Evolutionary conservation across 2,888 invertebrate genomes (phyloP).

Genomic region (Lampropteryx suffumata): DNA sequence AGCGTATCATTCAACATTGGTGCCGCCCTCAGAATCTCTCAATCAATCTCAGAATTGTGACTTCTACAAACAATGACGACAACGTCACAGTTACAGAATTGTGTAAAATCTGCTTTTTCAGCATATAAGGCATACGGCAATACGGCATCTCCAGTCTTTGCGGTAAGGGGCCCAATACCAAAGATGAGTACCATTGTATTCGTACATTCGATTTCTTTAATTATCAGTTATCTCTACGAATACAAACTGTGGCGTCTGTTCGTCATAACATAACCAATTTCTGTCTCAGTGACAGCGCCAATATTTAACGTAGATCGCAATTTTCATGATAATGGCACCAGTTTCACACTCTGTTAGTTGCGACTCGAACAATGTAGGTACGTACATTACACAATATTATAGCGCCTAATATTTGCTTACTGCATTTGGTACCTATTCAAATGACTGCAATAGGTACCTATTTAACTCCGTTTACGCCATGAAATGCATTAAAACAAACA

Average conservation of each 20-base stretch:
- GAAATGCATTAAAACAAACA: constrained; percentile 45
- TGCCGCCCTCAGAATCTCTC: no score
- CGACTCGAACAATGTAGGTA: constrained; percentile 37
- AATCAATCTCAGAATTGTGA: no score
- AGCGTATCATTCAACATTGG: constrained; percentile 41
- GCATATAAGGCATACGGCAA: no score
- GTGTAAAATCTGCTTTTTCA: constrained; percentile 63
- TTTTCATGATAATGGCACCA: constrained; percentile 39
- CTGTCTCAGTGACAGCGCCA: constrained; percentile 42
- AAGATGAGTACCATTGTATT: constrained; percentile 50
- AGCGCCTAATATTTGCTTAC: constrained; percentile 40
- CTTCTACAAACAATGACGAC: no score
- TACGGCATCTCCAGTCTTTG: constrained; percentile 19
- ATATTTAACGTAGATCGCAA: constrained; percentile 47
- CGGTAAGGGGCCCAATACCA: constrained; percentile 42
- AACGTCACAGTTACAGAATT: constrained; percentile 66
- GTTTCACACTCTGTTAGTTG: constrained; percentile 43
- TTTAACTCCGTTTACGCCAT: constrained; percentile 20
- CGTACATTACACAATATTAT: constrained; percentile 53
- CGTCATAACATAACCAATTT: constrained; percentile 62
- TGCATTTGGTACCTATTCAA: constrained; percentile 41
- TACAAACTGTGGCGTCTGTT: constrained; percentile 55
- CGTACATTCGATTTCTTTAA: constrained; percentile 69
- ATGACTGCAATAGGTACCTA: constrained; percentile 37
- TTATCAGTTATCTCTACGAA: constrained; percentile 41